Conservation (phyloP, 2,888 invertebrate species). For the Smittia aterrima region DNA sequence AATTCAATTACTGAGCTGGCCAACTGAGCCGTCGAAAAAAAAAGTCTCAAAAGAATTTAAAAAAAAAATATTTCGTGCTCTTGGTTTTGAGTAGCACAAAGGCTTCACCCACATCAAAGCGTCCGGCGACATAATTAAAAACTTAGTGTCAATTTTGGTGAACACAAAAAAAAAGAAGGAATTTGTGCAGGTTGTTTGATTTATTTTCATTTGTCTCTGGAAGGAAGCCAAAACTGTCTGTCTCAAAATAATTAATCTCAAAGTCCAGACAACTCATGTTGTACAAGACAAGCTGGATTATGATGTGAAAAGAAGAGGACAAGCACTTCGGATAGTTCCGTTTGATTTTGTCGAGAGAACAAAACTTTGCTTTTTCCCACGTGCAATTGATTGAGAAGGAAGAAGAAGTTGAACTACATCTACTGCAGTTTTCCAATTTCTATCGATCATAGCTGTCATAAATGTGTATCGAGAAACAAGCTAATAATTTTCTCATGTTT, state of each 20-base stretch:
- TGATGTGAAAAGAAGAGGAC: constrained; percentile 27
- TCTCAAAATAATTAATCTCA: constrained; percentile 25
- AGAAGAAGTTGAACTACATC: neutral
- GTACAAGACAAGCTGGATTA: constrained; percentile 38
- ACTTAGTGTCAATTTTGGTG: neutral
- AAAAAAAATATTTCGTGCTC: neutral
- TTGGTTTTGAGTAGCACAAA: neutral
- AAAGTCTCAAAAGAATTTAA: neutral
- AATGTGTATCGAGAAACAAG: neutral
- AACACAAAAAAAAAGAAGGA: neutral
- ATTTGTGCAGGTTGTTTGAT: neutral
- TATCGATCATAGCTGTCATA: constrained; percentile 7
- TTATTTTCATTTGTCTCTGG: constrained; percentile 31
- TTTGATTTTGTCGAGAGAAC: neutral
- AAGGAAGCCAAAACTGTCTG: constrained; percentile 15
- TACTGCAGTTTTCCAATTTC: neutral
- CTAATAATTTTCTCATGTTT: neutral
- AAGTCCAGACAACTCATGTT: constrained; percentile 1
- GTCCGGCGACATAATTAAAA: neutral
- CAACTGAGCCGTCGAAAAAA: neutral
- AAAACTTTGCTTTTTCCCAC: neutral
- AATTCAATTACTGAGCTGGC: constrained; percentile 22
- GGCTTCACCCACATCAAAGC: no score
- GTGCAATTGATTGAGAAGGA: neutral
- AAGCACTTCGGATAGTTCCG: neutral